Percentiles rank a stretch among this genome's conserved stretches.
These are phyloP conservation scores for Zosterops lateralis DNA, from an alignment of 2,113 vertebrate genomes.

Conservation along the genomic window DNA sequence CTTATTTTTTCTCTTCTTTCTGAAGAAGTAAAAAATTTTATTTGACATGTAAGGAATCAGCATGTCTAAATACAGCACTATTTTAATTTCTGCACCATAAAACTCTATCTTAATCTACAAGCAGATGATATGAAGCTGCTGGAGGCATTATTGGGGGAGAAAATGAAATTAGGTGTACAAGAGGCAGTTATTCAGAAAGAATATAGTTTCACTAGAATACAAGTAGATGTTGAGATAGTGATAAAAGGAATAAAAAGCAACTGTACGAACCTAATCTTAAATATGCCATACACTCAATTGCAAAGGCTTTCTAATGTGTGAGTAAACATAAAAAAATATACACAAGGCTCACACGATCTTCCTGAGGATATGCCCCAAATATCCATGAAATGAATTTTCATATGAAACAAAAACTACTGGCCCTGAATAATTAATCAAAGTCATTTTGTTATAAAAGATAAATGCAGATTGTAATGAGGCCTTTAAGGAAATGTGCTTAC, in stretches of 20 bases:
- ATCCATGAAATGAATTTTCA: neutral
- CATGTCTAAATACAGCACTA: neutral
- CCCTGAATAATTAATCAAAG: constrained; percentile 12
- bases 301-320: neutral
- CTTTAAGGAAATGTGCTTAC: neutral
- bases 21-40: neutral
- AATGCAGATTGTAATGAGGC: neutral
- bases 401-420: neutral
- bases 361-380: neutral
- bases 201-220: neutral
- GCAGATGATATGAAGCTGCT: neutral
- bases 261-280: neutral
- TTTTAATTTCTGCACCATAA: neutral
- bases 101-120: neutral
- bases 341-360: neutral
- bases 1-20: neutral
- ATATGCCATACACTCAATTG: neutral
- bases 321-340: neutral
- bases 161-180: neutral
- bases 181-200: neutral
- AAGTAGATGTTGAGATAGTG: neutral
- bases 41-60: neutral
- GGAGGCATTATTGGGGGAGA: neutral
- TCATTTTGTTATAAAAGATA: neutral
- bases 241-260: neutral